Conservation (phyloP, 2,888 invertebrate genomes). For the Meiosimyza decipiens region DNA sequence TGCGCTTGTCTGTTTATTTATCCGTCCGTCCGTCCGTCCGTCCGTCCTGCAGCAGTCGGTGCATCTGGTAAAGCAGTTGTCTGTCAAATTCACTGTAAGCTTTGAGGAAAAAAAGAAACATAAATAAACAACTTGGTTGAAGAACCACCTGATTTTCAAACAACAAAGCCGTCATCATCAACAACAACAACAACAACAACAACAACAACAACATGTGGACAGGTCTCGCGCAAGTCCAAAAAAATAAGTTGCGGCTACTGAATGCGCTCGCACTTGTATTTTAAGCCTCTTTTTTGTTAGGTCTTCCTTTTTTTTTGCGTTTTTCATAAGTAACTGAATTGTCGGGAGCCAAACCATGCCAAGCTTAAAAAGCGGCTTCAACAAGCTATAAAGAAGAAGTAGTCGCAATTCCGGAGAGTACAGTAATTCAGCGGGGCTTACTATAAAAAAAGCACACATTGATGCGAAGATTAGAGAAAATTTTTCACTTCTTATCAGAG, state of each 20-base stretch:
- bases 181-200: slow-evolving; percentile 29
- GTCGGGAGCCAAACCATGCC: slow-evolving; percentile 18
- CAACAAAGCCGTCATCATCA: slow-evolving; percentile 5
- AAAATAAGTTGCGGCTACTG: slow-evolving; percentile 18
- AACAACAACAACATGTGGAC: slow-evolving; percentile 31
- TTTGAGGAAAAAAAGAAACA: background rate
- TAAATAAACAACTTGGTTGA: too few relatives aligned
- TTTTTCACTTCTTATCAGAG: slow-evolving; percentile 33
- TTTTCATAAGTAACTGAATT: slow-evolving; percentile 2
- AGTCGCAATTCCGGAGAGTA: too few relatives aligned
- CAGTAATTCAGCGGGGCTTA: background rate
- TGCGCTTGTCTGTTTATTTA: slow-evolving; percentile 54
- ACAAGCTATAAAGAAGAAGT: background rate
- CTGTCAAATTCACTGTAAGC: slow-evolving; percentile 62
- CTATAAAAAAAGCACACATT: slow-evolving; percentile 8
- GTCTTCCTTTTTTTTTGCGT: background rate
- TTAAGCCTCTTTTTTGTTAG: background rate
- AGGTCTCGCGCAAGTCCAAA: slow-evolving; percentile 8
- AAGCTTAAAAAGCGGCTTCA: slow-evolving; percentile 21
- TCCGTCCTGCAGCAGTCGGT: slow-evolving; percentile 24
- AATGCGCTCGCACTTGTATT: slow-evolving; percentile 19
- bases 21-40: slow-evolving; percentile 12
- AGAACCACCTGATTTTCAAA: slow-evolving; percentile 1
- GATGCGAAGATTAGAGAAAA: slow-evolving; percentile 20
- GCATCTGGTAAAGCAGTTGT: slow-evolving; percentile 55